Evolutionary conservation across 30 jellyfish, hydroid and myxozoan genomes (phyloP).

Genomic region (Aurelia sp.): DNA sequence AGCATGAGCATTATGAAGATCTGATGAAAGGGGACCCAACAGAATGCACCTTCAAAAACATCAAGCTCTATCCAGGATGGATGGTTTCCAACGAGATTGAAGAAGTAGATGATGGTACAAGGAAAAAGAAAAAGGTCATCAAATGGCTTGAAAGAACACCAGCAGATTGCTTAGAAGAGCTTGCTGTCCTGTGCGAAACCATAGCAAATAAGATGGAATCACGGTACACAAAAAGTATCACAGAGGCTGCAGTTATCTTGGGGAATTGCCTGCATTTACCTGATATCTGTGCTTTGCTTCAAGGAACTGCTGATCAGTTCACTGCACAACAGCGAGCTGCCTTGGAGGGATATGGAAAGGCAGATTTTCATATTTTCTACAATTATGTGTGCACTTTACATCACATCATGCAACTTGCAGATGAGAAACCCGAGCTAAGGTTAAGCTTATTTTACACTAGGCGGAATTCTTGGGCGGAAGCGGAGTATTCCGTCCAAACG

Average conservation of each 20-base stretch:
- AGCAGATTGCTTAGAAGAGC: slow-evolving; percentile 26
- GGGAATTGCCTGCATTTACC: no score
- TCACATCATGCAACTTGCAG: slow-evolving; percentile 41
- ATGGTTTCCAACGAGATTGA: slow-evolving; percentile 21
- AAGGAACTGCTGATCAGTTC: no score
- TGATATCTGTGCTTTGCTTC: no score
- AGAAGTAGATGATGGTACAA: slow-evolving; percentile 26
- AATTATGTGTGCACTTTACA: slow-evolving; percentile 20
- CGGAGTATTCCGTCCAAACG: no score
- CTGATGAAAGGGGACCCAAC: slow-evolving; percentile 31
- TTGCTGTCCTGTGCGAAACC: slow-evolving; percentile 28
- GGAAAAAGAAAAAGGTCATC: slow-evolving; percentile 32
- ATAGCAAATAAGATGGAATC: no score
- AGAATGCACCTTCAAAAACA: slow-evolving; percentile 32
- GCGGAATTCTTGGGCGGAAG: no score
- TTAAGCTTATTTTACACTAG: no score
- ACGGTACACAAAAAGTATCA: no score
- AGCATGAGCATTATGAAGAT: slow-evolving; percentile 8
- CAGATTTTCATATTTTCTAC: slow-evolving; percentile 20
- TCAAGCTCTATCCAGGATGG: slow-evolving; percentile 32
- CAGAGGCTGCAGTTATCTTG: no score
- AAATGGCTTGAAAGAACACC: slow-evolving; percentile 39
- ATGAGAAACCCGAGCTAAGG: slow-evolving; percentile 31
- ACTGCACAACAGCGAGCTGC: slow-evolving; percentile 39
- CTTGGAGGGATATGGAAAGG: slow-evolving; percentile 19